Base-by-base conservation (phyloP, 2,797 vertebrate species). In the Acipenser oxyrinchus region DNA sequence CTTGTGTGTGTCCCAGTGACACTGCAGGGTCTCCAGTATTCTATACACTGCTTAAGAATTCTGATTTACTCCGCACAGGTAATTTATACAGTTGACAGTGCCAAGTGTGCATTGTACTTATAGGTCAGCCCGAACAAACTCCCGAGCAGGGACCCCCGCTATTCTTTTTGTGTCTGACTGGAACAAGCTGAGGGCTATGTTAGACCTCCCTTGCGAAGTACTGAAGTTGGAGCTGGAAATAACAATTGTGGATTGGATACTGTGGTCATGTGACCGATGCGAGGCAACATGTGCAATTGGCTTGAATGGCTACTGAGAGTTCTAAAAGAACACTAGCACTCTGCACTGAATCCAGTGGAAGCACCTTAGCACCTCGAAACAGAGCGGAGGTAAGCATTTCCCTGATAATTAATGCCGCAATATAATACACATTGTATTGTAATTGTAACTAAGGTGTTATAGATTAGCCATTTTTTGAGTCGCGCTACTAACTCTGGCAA, bases 281-380 rank as follows among this genome's bases (percentile, higher is more conserved):
- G 75, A 63, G 74, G 77, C 73, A 79, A 79, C 84, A 87, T 85
- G 87, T 84, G 84, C 82, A 76, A 71, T 69, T 4, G 70, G 80
- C 69, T 68, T 68, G 71, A 73, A 79, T 85, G 80, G 82, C 68
- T 69, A 57, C 23, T 76, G 78, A 73, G 77, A 37, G 23, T 37
- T 37, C 2, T 37, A 2, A 37, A 37, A 37, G 23, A 37, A 37
- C 23, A 37, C 2, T 37, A 37, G 23, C 23, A 37, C 15, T 18
- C 23, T 4, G 23, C 23, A 37, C 23, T 37, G 23, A 37, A 37
- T 37, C 23, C 23, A 37, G 23, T 37, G 23, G 23, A 37, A 37
- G 23, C 23, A 37, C 23, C 23, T 37, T 37, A 37, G 23, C 23
- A 37, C 23, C 23, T 37, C 23, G 2, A 37, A 37, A 82, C 79